Percentiles rank a stretch among this genome's conserved stretches.
phyloP scores from a whole-genome alignment of 1,140 invertebrate genomes.

The Lordiphosa mommai region DNA sequence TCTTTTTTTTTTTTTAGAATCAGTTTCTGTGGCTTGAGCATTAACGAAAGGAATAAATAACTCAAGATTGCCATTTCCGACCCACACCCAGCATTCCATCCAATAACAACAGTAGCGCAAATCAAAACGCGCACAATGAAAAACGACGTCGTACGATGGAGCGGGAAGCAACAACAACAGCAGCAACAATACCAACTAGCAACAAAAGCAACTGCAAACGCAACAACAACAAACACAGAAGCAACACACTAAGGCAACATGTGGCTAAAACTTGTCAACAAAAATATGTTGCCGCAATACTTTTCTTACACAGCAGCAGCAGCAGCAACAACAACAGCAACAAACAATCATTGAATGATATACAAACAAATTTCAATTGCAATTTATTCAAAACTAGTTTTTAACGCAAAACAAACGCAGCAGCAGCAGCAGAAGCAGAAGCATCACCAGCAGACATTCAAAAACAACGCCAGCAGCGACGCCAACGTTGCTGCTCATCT shows the following conservation, averaged over 20 bases:
- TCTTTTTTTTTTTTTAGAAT: not conserved
- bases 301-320: constrained; percentile 8
- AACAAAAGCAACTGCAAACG: constrained; percentile 34
- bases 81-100: constrained; percentile 4
- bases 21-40: not conserved
- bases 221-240: constrained; percentile 26
- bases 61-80: not conserved
- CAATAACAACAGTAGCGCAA: constrained; percentile 29
- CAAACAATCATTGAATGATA: constrained; percentile 76
- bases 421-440: too few relatives aligned
- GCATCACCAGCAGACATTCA: constrained; percentile 10
- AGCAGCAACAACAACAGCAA: constrained; percentile 35
- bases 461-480: constrained; percentile 17
- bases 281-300: constrained; percentile 31
- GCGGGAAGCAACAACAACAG: constrained; percentile 38
- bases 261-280: constrained; percentile 46
- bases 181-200: constrained; percentile 12
- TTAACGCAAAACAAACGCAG: constrained; percentile 53
- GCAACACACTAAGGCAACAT: constrained; percentile 37
- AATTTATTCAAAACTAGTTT: constrained; percentile 73
- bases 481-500: constrained; percentile 37
- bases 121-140: constrained; percentile 79
- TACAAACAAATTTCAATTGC: constrained; percentile 66
- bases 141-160: constrained; percentile 79
- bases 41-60: constrained; percentile 2